Conservation (phyloP, 2,888 invertebrate genomes). For the Pherbina coryleti region DNA sequence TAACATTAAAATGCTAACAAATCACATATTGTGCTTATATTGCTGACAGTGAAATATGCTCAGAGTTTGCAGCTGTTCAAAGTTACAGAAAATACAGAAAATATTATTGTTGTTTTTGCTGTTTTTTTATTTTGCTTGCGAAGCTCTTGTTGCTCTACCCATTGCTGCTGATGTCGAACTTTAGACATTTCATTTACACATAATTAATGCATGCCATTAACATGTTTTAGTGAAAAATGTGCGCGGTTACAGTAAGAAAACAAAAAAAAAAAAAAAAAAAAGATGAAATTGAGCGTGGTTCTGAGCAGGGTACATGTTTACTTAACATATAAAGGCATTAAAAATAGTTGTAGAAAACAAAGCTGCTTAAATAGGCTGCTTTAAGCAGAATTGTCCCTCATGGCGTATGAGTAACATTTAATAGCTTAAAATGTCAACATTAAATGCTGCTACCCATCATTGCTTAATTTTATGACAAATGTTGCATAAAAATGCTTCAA, state of each 20-base stretch:
- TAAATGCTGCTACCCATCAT: no score
- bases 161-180: constrained; percentile 13
- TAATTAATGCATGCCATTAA: constrained; percentile 12
- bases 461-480: no score
- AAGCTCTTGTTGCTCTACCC: background rate
- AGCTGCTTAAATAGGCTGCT: no score
- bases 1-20: background rate
- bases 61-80: background rate
- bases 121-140: background rate
- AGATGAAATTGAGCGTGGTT: no score
- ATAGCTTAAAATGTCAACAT: background rate
- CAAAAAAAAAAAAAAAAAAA: no score
- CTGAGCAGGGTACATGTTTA: no score
- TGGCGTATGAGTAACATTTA: constrained; percentile 6
- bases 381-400: background rate
- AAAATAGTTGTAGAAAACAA: no score
- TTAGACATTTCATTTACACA: constrained; percentile 6
- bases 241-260: background rate
- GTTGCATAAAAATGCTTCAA: no score
- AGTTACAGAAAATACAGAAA: background rate
- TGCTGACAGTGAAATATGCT: constrained; percentile 21
- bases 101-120: background rate
- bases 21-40: background rate
- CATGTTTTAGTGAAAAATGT: constrained; percentile 11
- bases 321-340: no score